Percentiles rank a stretch among this genome's conserved stretches.
These are phyloP conservation scores for Hemibagrus guttatus DNA, from an alignment of 2,797 vertebrate species.

Conservation along the genomic window DNA sequence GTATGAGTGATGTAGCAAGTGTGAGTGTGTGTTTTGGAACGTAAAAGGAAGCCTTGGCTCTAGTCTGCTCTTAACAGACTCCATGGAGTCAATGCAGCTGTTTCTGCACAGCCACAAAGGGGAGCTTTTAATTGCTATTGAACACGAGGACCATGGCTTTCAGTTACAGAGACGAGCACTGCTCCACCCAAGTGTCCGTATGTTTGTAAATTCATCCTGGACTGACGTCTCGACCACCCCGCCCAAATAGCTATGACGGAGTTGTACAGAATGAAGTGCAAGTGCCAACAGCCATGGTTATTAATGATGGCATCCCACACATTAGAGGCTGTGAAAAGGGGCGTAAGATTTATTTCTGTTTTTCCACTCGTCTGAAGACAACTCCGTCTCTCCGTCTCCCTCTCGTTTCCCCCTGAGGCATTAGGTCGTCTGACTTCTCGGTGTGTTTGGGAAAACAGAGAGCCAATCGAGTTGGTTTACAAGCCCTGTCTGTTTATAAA, in stretches of 20 bases:
- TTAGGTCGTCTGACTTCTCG: conserved; percentile 23
- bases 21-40: conserved; percentile 51
- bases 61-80: conserved; percentile 70
- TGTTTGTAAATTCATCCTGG: conserved; percentile 14
- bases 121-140: conserved; percentile 79
- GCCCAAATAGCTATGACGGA: conserved; percentile 16
- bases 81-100: conserved; percentile 78
- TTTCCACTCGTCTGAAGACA: conserved; percentile 18
- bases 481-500: conserved; percentile 61
- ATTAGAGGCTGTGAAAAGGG: conserved; percentile 25
- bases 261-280: conserved; percentile 17
- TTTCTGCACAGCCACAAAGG: conserved; percentile 69
- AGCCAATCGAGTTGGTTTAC: conserved; percentile 36
- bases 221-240: background rate
- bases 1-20: conserved; percentile 60
- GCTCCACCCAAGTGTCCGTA: conserved; percentile 34
- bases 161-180: conserved; percentile 62
- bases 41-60: conserved; percentile 57
- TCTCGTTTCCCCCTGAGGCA: background rate
- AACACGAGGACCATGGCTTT: conserved; percentile 75
- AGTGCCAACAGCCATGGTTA: conserved; percentile 20
- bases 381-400: conserved; percentile 3
- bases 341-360: conserved; percentile 21
- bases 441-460: background rate
- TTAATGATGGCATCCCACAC: conserved; percentile 31